Percentiles rank a stretch among this genome's conserved stretches.
These are phyloP conservation scores for Stratiomys singularior DNA, from an alignment of 2,888 invertebrate species.

Conservation along the genomic window DNA sequence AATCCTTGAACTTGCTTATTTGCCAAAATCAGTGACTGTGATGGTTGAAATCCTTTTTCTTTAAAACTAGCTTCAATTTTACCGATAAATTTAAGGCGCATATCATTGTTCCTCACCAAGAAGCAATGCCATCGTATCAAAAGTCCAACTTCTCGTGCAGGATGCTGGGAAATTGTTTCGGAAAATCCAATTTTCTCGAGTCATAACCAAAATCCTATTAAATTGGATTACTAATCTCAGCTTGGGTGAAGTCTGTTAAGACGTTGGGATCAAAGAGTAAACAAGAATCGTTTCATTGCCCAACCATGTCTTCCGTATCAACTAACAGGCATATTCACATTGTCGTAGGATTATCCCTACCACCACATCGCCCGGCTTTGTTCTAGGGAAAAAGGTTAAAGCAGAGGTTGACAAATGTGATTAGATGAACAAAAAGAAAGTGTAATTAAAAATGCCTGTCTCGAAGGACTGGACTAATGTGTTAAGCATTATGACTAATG, in stretches of 20 bases:
- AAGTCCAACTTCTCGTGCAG: not conserved
- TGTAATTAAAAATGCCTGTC: too few relatives aligned
- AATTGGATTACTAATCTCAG: slow-evolving; percentile 23
- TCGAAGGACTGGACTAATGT: too few relatives aligned
- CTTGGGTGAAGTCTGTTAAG: slow-evolving; percentile 7
- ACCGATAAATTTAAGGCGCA: too few relatives aligned
- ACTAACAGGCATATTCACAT: not conserved
- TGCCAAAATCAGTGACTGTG: too few relatives aligned
- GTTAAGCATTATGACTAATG: too few relatives aligned
- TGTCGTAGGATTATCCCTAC: not conserved
- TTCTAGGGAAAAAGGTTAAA: not conserved
- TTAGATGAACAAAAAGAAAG: too few relatives aligned
- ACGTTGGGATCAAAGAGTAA: slow-evolving; percentile 26
- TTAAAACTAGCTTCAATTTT: too few relatives aligned
- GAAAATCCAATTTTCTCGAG: slow-evolving; percentile 14
- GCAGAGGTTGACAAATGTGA: not conserved
- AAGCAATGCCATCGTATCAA: not conserved
- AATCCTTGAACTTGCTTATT: too few relatives aligned
- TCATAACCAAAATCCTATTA: slow-evolving; percentile 21
- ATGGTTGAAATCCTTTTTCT: too few relatives aligned
- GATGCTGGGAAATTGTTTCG: not conserved
- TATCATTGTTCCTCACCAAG: not conserved
- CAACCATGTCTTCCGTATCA: not conserved
- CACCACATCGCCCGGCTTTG: not conserved
- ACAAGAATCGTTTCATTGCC: not conserved